Evolutionary conservation across 1,140 invertebrate species (phyloP), one percentile per base, ranked within the genome.

Genomic region (Scaptomyza pallida): DNA sequence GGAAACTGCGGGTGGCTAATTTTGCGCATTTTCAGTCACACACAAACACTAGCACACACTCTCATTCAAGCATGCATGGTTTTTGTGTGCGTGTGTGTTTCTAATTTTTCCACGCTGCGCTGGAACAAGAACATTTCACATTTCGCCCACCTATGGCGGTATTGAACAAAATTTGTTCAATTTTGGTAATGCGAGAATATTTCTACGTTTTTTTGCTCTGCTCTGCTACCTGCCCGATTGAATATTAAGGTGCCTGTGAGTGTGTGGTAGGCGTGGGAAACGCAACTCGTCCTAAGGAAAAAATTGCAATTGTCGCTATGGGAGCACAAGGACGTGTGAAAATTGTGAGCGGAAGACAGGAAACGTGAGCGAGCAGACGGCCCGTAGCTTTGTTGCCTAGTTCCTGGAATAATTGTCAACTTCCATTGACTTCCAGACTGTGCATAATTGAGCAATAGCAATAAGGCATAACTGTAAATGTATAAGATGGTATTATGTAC

Each of bases 301-400:
- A 73, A 74, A 86, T 81, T 76, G 81, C 80, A 85, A 85, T 81
- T 88, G 81, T 63, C 72, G 61, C 16, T 9, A 5, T 13, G 5
- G 37, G 8, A 16, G 19, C 52, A n/a, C n/a, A 43, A 67, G 70
- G 59, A 85, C 72, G 76, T 86, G 76, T 80, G 81, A 73, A 80
- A 85, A 80, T 37, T 37, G 33, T 83, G 76, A 69, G 60, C 64
- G 74, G 74, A 78, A 74, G 78, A 82, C 74, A 82, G 78, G 78
- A 82, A 82, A 74, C 64, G 71, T 73, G 71, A 73, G 47, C 45
- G 52, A 43, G 57, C 23, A 51, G 61, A 51, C 41, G 23, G 10
- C 33, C 43, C 50, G 50, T 43, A 33, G 50, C 48, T 56, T 56
- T 44, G n/a, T 40, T 33, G 21, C 43, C 4, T 5, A 55, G 0